phyloP scores from a whole-genome alignment of 1,140 invertebrate species.

The Vanessa atalanta region DNA sequence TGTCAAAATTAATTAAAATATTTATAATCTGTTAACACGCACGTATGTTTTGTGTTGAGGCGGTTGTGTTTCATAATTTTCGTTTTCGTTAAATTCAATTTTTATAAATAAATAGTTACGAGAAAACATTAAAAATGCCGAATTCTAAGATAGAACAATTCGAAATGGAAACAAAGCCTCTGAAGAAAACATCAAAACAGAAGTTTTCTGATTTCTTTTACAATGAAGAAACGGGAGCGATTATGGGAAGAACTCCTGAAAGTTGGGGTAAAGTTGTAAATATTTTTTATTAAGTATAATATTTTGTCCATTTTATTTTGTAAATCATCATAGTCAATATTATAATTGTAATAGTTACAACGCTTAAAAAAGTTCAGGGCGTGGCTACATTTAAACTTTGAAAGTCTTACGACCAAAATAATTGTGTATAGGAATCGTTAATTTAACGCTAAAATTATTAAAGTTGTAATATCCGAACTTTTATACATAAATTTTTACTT shows the following conservation, averaged over 20 bases:
- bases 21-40: conserved; percentile 20
- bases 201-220: conserved; percentile 83
- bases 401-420: neutral
- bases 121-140: conserved; percentile 41
- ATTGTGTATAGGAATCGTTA: too few species aligned
- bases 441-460: too few species aligned
- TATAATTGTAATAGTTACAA: neutral
- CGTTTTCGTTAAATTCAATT: conserved; percentile 12
- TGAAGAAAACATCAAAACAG: conserved; percentile 43
- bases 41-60: conserved; percentile 6
- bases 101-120: conserved; percentile 19
- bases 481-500: too few species aligned
- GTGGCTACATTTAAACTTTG: conserved; percentile 18
- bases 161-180: conserved; percentile 62
- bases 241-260: conserved; percentile 86
- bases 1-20: conserved; percentile 5
- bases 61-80: conserved; percentile 29
- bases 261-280: conserved; percentile 87
- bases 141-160: conserved; percentile 63
- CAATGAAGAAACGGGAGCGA: conserved; percentile 85
- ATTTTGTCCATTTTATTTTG: neutral
- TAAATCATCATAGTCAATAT: neutral
- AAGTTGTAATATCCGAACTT: too few species aligned
- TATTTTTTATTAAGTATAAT: neutral
- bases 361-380: conserved; percentile 18